Evolutionary conservation across 2,113 vertebrate genomes (phyloP).

Genomic region (Grammomys dolichurus): DNA sequence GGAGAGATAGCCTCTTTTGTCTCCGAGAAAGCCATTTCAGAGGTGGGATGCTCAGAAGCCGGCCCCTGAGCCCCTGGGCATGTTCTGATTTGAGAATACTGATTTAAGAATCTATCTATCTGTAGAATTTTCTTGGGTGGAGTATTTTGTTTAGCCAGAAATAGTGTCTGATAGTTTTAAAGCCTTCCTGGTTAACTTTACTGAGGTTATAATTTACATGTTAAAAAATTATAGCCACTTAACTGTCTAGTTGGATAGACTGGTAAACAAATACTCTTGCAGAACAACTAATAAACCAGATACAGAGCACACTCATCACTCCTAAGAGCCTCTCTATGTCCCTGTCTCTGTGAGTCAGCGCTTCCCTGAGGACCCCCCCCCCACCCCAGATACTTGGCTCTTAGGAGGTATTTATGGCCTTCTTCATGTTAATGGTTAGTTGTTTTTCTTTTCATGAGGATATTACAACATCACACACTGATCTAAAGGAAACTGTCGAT

Average conservation of each 20-base stretch:
- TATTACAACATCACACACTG: background rate
- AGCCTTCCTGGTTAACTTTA: constrained; percentile 32
- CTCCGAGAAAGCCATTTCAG: background rate
- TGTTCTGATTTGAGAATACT: background rate
- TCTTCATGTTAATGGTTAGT: background rate
- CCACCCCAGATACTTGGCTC: background rate
- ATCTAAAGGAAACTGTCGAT: constrained; percentile 40
- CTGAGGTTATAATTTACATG: background rate
- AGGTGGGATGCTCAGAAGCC: background rate
- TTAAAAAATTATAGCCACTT: background rate
- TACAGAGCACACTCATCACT: background rate
- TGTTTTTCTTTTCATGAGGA: background rate
- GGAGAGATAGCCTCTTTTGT: background rate
- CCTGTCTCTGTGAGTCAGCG: background rate
- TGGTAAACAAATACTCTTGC: background rate
- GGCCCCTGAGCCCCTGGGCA: background rate
- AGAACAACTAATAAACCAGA: background rate
- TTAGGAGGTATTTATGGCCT: background rate
- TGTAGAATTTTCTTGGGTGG: background rate
- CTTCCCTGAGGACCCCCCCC: background rate
- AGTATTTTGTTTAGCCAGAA: constrained; percentile 43
- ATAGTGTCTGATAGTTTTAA: background rate
- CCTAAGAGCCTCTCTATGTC: background rate
- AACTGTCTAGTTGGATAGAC: background rate
- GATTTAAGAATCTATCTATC: background rate